Base-by-base conservation (phyloP, 1,140 invertebrate genomes). In the Hetaerina americana region DNA sequence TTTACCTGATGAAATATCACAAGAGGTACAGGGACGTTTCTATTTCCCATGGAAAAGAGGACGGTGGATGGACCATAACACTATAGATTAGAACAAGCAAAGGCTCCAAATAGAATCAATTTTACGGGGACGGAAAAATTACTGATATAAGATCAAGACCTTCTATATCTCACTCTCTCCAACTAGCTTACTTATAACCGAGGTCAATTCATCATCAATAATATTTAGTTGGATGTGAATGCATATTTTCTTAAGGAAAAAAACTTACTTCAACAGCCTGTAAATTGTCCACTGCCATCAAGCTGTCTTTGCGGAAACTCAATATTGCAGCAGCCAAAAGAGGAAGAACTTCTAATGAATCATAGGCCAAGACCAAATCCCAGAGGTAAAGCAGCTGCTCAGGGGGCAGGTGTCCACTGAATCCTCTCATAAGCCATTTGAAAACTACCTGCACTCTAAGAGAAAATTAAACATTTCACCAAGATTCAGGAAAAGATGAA, bases 361-460 rank as follows among this genome's bases (percentile, higher is more conserved):
- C 93, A 77, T 95, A 95, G 6, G 92, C 94, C 0, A 98, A 82
- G 70, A 98, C 88, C 72, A 93, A 82, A 80, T 98, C 95, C 95
- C 95, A 98, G 8, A 98, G 82, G 31, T 92, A 87, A 0, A 98
- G 82, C 0, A 98, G 82, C 80, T 98, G 95, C 76, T 96, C 94
- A 5, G 93, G 93, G 0, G 93, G 90, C 68, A 98, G 82, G 78
- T 96, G 93, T 0, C 96, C 95, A 75, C 94, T 96, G 79, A 97
- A 98, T 0, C 91, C 94, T 74, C 94, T 84, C 86, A 97, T 96
- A 10, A 98, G 80, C 96, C 96, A 98, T 80, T 96, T 96, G 78
- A 97, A 95, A 2, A 95, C 93, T 24, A 97, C 87, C 77, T 90
- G 87, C 28, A 95, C 84, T n/a, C 92, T 93, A 75, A 40, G 83